Conservation (phyloP, 2,113 vertebrate species). For the Vulpes lagopus region DNA sequence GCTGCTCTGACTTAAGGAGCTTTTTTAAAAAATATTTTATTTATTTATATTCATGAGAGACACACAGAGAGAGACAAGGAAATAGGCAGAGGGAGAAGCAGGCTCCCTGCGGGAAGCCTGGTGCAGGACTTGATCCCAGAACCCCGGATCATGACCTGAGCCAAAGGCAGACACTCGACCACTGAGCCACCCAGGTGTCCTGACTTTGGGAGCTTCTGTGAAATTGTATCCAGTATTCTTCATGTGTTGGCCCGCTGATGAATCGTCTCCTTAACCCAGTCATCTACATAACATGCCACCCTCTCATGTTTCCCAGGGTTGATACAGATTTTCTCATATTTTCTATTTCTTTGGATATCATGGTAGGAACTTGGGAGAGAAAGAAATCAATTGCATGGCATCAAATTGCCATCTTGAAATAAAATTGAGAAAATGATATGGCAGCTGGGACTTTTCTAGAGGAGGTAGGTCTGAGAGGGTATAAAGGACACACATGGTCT, state of each 20-base stretch:
- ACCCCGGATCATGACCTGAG: too few relatives aligned
- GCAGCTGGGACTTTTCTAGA: conserved; percentile 26
- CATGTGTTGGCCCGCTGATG: not conserved
- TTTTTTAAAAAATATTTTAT: not conserved
- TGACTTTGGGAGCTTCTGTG: conserved; percentile 23
- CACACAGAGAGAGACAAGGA: too few relatives aligned
- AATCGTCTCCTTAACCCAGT: not conserved
- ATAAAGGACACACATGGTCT: not conserved
- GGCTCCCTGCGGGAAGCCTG: too few relatives aligned
- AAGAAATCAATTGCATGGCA: not conserved
- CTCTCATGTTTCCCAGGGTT: not conserved
- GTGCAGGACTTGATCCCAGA: too few relatives aligned
- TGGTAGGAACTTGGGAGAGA: conserved; percentile 1
- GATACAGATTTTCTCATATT: not conserved
- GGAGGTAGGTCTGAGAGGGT: not conserved
- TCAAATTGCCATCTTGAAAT: not conserved
- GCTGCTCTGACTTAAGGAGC: not conserved
- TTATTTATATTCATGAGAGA: too few relatives aligned
- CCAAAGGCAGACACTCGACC: too few relatives aligned
- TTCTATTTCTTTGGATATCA: conserved; percentile 27
- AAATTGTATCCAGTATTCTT: not conserved
- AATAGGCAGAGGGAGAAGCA: too few relatives aligned
- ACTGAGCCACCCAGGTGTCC: too few relatives aligned
- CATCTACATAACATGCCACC: not conserved
- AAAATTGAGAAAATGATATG: not conserved